A percentile compares a stretch with the other conserved stretches of the same genome.
phyloP scores from a whole-genome alignment of 2,113 vertebrate genomes.

The Atherinomorus stipes region DNA sequence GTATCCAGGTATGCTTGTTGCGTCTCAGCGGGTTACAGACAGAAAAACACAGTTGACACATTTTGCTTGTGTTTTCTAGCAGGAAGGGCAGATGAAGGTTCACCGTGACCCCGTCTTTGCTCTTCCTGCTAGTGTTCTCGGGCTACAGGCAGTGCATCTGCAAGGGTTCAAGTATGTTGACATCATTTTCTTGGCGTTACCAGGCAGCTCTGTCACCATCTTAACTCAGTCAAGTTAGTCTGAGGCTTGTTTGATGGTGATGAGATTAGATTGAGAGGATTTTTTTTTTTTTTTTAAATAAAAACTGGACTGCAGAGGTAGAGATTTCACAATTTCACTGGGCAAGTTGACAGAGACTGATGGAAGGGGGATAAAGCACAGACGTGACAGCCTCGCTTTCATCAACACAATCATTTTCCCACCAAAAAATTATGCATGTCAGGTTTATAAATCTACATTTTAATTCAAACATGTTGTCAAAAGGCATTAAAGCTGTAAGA shows the following conservation, averaged over 20 bases:
- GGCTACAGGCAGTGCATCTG: constrained; percentile 40
- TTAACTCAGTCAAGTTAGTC: background rate
- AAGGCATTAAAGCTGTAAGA: too few species aligned
- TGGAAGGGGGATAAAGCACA: background rate
- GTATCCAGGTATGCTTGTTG: constrained; percentile 35
- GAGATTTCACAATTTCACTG: constrained; percentile 13
- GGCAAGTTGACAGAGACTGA: background rate
- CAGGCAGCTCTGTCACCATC: constrained; percentile 1
- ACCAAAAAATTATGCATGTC: background rate
- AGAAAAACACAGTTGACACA: background rate
- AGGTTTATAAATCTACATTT: too few species aligned
- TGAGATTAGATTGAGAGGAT: background rate
- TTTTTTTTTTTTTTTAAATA: background rate
- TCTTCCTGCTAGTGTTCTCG: background rate
- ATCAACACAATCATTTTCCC: background rate
- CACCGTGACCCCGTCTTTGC: background rate
- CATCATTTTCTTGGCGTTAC: constrained; percentile 17
- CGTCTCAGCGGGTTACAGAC: constrained; percentile 29
- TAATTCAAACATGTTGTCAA: too few species aligned
- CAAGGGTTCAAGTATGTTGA: constrained; percentile 18
- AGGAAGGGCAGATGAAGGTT: constrained; percentile 1
- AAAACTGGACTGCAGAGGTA: constrained; percentile 15
- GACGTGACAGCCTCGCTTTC: background rate
- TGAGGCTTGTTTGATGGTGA: constrained; percentile 21
- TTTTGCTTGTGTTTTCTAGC: background rate